Evolutionary conservation across 53 echinoderm and acorn worm genomes (phyloP).

Genomic region (Crossaster papposus): DNA sequence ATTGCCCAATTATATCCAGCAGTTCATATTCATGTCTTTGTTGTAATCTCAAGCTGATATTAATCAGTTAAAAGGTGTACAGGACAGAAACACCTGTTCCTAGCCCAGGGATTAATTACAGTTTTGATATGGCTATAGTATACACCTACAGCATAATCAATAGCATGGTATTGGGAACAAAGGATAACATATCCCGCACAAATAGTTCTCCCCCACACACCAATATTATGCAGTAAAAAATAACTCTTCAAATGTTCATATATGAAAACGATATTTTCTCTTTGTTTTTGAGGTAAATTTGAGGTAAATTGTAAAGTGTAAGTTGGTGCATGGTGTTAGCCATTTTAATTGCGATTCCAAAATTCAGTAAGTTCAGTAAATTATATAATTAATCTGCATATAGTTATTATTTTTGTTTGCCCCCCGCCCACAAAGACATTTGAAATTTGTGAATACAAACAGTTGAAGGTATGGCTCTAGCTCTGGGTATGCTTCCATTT

Average conservation of each 20-base stretch:
- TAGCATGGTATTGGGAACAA: slow-evolving; percentile 14
- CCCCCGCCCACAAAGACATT: no score
- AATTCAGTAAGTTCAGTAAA: no score
- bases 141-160: slow-evolving; percentile 29
- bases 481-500: no score
- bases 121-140: neutral
- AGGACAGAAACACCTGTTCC: slow-evolving; percentile 53
- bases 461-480: no score
- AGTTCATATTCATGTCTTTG: neutral
- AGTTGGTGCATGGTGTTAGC: no score
- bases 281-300: no score
- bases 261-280: no score
- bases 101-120: slow-evolving; percentile 52
- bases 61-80: slow-evolving; percentile 51
- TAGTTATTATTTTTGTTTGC: no score
- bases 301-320: no score
- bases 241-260: neutral
- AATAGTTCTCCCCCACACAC: neutral
- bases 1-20: neutral
- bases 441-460: no score
- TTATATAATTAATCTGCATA: no score
- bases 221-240: neutral
- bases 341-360: no score
- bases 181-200: neutral
- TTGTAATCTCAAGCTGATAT: slow-evolving; percentile 43